Base-by-base conservation (phyloP, 2,113 vertebrate genomes). In the Dipodomys spectabilis region DNA sequence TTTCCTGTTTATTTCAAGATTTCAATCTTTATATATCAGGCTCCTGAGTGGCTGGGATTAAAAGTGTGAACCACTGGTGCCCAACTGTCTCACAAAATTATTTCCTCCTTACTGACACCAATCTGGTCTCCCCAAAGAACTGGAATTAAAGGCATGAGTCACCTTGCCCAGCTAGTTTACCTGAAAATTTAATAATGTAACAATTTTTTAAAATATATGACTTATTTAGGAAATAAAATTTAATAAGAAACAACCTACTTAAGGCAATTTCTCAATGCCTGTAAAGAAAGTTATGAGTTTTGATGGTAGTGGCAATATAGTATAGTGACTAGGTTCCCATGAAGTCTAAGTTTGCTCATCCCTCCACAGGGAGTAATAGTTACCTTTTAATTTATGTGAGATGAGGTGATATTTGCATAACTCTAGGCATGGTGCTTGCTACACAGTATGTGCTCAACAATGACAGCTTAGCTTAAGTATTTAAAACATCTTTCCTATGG, bases 191-290 rank as follows among this genome's bases (percentile, higher is more conserved):
- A 44, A 81, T 73, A 93, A 69, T 74, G 22, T 82, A 83, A 49
- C 49, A 49, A 49, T 49, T 9, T 49, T 49, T 49, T 11, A 49
- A 49, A 49, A 49, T 49, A 49, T 49, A 49, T 49, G 90, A 82
- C 77, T 95, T 35, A 72, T 53, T 93, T 28, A 80, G 39, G 77
- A 35, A 79, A 83, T 32, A 86, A 88, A 91, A 93, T 16, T 83
- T 27, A 32, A 73, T 8, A 11, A 22, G 28, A 28, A 71, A 12
- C 32, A 39, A 25, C 73, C 13, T 39, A 84, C 53, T 81, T 35
- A 71, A 53, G 22, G 62, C 2, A 28, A 68, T 23, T 64, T 94
- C 44, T 75, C 4, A 79, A 75, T 30, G 65, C 28, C 71, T 78
- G 10, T 28, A 62, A 90, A 88, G 64, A 71, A 25, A 86, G 75